Conservation (phyloP, 2,797 vertebrate genomes). For the Mormyrus proboscirostris region DNA sequence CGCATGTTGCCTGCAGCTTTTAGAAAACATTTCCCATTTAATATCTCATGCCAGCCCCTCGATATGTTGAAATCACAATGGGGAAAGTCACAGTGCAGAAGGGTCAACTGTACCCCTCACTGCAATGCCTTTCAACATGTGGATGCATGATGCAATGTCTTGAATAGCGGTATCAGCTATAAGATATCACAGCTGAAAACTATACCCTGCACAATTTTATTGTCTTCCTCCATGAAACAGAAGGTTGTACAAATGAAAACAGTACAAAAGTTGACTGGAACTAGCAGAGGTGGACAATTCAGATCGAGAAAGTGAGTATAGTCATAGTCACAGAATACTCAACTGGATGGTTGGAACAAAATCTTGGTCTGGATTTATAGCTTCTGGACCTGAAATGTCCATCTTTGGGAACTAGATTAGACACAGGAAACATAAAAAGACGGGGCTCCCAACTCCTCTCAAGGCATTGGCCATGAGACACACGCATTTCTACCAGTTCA, state of each 20-base stretch:
- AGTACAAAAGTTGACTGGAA: background rate
- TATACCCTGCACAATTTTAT: background rate
- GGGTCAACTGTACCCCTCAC: background rate
- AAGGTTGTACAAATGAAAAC: background rate
- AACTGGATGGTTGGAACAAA: background rate
- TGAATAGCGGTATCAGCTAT: background rate
- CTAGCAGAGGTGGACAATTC: background rate
- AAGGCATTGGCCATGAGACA: background rate
- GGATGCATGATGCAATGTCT: background rate
- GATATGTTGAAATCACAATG: background rate
- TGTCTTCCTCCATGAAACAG: background rate
- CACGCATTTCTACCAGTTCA: background rate
- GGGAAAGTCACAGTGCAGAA: background rate
- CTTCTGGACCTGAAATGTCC: background rate
- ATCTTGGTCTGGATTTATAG: background rate
- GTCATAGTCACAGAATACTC: background rate
- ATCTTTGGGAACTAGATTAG: background rate
- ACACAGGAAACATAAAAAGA: background rate
- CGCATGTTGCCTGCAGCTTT: background rate
- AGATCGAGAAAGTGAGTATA: background rate
- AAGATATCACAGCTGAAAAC: background rate
- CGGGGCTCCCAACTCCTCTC: background rate
- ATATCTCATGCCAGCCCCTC: background rate
- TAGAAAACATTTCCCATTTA: background rate
- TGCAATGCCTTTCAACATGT: background rate